Evolutionary conservation across 2,888 invertebrate genomes (phyloP).

Genomic region (Lymantria monacha): DNA sequence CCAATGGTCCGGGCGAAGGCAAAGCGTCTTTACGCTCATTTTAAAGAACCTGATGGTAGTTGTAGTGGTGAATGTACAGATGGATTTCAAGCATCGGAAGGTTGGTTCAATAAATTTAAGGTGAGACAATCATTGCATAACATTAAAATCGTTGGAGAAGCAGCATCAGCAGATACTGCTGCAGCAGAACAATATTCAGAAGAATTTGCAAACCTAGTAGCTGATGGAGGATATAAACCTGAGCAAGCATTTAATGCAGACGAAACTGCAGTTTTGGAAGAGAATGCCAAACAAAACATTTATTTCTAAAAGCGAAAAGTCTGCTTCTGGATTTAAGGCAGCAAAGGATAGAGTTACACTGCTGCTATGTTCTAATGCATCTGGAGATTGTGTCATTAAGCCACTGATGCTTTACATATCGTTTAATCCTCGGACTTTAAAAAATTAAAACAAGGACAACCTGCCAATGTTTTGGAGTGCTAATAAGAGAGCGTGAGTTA

Average conservation of each 20-base stretch:
- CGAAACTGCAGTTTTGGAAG: slow-evolving; percentile 11
- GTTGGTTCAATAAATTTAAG: slow-evolving; percentile 26
- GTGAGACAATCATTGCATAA: slow-evolving; percentile 23
- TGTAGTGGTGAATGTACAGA: slow-evolving; percentile 16
- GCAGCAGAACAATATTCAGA: slow-evolving; percentile 29
- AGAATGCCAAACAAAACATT: slow-evolving; percentile 14
- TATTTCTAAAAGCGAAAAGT: not conserved
- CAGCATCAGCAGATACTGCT: slow-evolving; percentile 27
- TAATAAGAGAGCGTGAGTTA: too few species aligned
- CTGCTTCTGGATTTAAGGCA: not conserved
- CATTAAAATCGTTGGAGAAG: slow-evolving; percentile 26
- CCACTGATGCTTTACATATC: too few species aligned
- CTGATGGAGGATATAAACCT: slow-evolving; percentile 11
- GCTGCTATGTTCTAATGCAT: too few species aligned
- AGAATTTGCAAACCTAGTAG: slow-evolving; percentile 21
- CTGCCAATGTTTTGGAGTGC: too few species aligned
- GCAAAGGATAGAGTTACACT: slow-evolving; percentile 8
- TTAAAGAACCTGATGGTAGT: slow-evolving; percentile 20
- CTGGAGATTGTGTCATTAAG: too few species aligned
- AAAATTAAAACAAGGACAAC: too few species aligned
- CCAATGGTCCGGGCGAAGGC: slow-evolving; percentile 26
- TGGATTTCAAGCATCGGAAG: slow-evolving; percentile 24
- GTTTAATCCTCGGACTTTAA: too few species aligned
- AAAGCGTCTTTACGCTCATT: slow-evolving; percentile 31
- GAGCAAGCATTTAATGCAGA: not conserved